Percentiles rank a stretch among this genome's conserved stretches.
phyloP scores from a whole-genome alignment of 1,140 invertebrate genomes.

The Littorina saxatilis region DNA sequence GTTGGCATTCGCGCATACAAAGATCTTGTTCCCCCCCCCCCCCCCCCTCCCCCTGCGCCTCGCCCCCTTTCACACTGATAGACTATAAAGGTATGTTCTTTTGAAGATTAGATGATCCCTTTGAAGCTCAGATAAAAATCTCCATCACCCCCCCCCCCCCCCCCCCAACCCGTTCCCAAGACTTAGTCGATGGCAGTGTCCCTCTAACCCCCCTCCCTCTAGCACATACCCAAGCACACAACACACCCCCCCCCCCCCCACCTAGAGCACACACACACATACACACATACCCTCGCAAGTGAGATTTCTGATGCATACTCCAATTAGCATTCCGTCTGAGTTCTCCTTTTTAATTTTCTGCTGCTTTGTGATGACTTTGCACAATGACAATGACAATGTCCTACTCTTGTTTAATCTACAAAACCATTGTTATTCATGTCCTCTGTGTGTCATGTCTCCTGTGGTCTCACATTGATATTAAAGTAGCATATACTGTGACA shows the following conservation, averaged over 20 bases:
- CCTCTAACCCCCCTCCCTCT: background rate
- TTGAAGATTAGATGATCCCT: too few species aligned
- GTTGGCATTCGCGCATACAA: too few species aligned
- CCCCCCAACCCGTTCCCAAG: too few species aligned
- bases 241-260: too few species aligned
- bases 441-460: background rate
- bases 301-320: background rate
- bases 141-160: too few species aligned
- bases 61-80: too few species aligned
- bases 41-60: too few species aligned
- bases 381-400: background rate
- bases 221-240: too few species aligned
- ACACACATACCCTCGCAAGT: background rate
- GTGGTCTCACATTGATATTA: background rate
- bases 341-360: background rate
- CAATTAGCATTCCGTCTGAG: background rate
- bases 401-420: background rate
- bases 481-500: background rate
- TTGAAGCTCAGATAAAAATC: background rate
- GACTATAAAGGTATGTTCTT: too few species aligned
- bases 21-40: too few species aligned
- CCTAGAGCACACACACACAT: too few species aligned
- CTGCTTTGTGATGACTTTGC: background rate
- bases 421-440: too few species aligned
- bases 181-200: background rate